phyloP scores from a whole-genome alignment of 1,140 invertebrate species.

The Drosophila parvula region DNA sequence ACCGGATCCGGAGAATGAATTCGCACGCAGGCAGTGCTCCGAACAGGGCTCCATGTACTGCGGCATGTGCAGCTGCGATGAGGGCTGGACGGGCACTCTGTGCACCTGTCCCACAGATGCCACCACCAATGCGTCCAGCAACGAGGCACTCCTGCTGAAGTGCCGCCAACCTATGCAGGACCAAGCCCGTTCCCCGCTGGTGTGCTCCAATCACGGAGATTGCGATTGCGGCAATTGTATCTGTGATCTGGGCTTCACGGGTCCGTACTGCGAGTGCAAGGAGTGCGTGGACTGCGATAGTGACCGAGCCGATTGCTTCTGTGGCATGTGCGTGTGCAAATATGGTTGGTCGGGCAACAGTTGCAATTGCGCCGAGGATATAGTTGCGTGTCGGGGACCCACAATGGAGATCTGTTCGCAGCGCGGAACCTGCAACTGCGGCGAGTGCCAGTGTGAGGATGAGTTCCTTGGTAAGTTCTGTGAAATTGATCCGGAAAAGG shows the following conservation, averaged over 20 bases:
- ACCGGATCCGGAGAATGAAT: constrained; percentile 43
- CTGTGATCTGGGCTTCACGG: constrained; percentile 85
- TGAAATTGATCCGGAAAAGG: constrained; percentile 67
- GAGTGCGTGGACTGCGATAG: constrained; percentile 84
- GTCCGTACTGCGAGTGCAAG: constrained; percentile 85
- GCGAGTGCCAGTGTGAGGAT: constrained; percentile 88
- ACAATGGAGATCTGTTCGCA: constrained; percentile 87
- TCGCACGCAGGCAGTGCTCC: constrained; percentile 55
- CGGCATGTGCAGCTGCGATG: constrained; percentile 86
- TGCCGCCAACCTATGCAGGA: constrained; percentile 70
- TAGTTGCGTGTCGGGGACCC: constrained; percentile 65
- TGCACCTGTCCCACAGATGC: constrained; percentile 84
- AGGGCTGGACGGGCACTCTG: constrained; percentile 86
- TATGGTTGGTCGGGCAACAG: constrained; percentile 86
- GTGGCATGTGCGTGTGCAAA: constrained; percentile 91
- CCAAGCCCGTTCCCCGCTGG: not conserved
- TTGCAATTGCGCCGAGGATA: constrained; percentile 68
- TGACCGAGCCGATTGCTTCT: constrained; percentile 88
- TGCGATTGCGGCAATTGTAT: constrained; percentile 85
- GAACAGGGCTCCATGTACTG: constrained; percentile 85
- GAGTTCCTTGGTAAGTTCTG: constrained; percentile 71
- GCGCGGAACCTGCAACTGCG: constrained; percentile 88
- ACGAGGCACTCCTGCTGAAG: constrained; percentile 82
- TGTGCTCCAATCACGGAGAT: constrained; percentile 84
- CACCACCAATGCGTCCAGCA: constrained; percentile 83